Conservation (phyloP, 2,888 invertebrate species). For the Eilema griseolum region DNA sequence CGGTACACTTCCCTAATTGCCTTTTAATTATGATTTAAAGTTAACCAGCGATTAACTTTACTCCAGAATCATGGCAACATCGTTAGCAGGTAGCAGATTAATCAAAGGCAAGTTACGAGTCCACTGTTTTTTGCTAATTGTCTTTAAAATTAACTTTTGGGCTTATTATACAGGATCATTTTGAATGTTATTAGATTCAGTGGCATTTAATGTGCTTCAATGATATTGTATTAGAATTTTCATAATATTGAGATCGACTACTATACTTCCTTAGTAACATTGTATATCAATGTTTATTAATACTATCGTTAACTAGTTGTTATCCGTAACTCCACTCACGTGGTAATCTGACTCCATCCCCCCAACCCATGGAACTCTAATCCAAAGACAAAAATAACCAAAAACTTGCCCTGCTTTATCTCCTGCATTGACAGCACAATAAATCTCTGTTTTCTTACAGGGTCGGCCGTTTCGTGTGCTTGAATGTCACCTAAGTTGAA, state of each 20-base stretch:
- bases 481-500: no score
- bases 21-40: conserved; percentile 64
- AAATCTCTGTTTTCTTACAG: no score
- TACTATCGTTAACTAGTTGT: no score
- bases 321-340: no score
- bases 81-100: conserved; percentile 55
- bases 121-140: conserved; percentile 52
- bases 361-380: no score
- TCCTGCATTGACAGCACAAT: no score
- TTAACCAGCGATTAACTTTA: conserved; percentile 50
- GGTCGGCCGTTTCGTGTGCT: no score
- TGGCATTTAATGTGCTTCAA: neutral
- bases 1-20: conserved; percentile 55
- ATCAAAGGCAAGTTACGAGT: conserved; percentile 48
- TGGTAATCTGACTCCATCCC: no score
- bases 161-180: conserved; percentile 21
- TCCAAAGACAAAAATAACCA: no score
- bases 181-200: neutral
- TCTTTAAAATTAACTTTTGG: conserved; percentile 41
- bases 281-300: no score
- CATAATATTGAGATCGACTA: neutral
- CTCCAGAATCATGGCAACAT: conserved; percentile 50
- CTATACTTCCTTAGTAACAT: no score
- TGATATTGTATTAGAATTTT: neutral
- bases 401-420: no score